These are phyloP conservation scores for Pristiophorus japonicus DNA, from an alignment of 2,113 vertebrate genomes.

Conservation along the genomic window DNA sequence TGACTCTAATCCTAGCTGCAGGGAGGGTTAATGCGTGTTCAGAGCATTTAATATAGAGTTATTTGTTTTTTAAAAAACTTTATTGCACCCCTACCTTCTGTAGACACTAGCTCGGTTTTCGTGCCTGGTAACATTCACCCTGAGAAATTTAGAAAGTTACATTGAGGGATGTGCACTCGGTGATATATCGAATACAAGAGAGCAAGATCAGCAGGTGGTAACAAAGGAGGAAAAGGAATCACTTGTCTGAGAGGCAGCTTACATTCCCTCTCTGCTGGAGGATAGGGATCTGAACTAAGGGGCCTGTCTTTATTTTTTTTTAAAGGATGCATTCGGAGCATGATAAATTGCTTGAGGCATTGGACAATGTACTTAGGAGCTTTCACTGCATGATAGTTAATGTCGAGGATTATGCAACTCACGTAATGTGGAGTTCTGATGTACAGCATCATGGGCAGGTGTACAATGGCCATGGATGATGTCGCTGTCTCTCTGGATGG, in stretches of 20 bases:
- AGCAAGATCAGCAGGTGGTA: neutral
- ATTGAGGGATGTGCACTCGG: neutral
- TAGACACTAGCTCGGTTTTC: neutral
- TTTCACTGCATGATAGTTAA: neutral
- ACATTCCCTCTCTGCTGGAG: no score
- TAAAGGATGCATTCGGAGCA: neutral
- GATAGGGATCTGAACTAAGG: neutral
- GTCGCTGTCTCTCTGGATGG: no score
- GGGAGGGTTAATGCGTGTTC: neutral
- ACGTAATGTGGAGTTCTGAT: neutral
- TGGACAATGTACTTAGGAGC: neutral
- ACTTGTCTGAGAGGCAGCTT: neutral
- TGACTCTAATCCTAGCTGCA: neutral
- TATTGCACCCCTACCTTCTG: neutral
- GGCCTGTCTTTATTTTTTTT: neutral
- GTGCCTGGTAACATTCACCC: neutral
- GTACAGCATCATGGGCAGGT: no score
- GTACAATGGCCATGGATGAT: no score
- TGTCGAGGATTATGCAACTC: neutral
- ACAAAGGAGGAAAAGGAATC: neutral
- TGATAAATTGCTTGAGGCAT: neutral
- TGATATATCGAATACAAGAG: neutral
- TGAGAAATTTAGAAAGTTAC: neutral
- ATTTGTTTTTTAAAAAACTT: neutral
- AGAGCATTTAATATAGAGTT: neutral